Percentiles rank a stretch among this genome's conserved stretches.
Evolutionary conservation across 2,797 vertebrate genomes (phyloP).

Genomic region (Tragopan temminckii): DNA sequence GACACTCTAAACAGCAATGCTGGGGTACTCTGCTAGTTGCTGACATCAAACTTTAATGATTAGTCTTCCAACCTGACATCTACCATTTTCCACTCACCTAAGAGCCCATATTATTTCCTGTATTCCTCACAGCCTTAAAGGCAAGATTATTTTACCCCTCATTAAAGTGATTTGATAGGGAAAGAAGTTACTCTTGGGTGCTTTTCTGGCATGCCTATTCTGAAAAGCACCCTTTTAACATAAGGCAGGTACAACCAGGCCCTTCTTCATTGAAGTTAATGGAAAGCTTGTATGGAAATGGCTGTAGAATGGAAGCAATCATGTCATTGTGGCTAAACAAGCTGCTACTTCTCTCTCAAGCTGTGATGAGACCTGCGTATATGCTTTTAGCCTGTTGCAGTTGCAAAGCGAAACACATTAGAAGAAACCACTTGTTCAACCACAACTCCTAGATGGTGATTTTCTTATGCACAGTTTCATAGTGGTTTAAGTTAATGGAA

Average conservation of each 20-base stretch:
- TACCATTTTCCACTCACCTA: background rate
- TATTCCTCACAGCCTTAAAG: background rate
- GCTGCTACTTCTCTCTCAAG: background rate
- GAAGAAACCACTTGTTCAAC: conserved; percentile 54
- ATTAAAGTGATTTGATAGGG: background rate
- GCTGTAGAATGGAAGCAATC: background rate
- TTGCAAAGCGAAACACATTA: conserved; percentile 31
- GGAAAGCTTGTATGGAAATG: conserved; percentile 45
- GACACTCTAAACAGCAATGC: background rate
- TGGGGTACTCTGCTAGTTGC: background rate
- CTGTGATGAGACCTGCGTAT: background rate
- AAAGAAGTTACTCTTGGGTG: background rate
- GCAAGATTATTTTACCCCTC: background rate
- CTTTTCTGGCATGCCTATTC: background rate
- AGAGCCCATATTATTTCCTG: background rate
- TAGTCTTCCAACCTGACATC: background rate
- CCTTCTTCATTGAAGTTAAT: conserved; percentile 25
- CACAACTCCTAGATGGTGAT: conserved; percentile 32
- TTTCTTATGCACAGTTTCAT: conserved; percentile 32
- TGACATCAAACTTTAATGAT: background rate
- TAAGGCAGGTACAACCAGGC: background rate
- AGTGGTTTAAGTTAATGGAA: conserved; percentile 64
- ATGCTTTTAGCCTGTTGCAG: background rate
- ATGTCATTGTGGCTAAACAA: conserved; percentile 51
- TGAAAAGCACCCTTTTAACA: conserved; percentile 14